Conservation (phyloP, 1,140 invertebrate genomes). For the Drosophila burlai region DNA sequence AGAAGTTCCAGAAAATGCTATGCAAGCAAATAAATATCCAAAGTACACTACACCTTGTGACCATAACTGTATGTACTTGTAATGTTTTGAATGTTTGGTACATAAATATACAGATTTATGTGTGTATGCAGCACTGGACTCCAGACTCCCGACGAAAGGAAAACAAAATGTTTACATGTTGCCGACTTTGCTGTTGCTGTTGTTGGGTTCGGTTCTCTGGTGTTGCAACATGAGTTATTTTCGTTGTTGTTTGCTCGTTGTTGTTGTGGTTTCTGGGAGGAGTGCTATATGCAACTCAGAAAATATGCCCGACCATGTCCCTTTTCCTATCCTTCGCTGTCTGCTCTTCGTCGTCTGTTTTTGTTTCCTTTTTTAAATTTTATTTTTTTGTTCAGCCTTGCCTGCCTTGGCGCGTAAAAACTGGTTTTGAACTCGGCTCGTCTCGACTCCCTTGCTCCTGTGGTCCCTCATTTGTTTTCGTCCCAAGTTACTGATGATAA, state of each 20-base stretch:
- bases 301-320: constrained; percentile 8
- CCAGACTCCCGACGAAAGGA: neutral
- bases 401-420: constrained; percentile 67
- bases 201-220: constrained; percentile 20
- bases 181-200: constrained; percentile 19
- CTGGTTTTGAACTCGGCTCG: constrained; percentile 60
- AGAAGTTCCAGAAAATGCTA: neutral
- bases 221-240: constrained; percentile 61
- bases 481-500: neutral
- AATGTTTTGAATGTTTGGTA: constrained; percentile 27
- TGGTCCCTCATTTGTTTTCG: constrained; percentile 40
- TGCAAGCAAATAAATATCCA: neutral
- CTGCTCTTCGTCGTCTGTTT: constrained; percentile 43
- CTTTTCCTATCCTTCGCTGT: constrained; percentile 27
- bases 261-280: constrained; percentile 31
- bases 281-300: constrained; percentile 45
- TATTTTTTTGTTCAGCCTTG: constrained; percentile 17
- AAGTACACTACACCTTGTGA: neutral
- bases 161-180: constrained; percentile 43
- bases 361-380: constrained; percentile 18
- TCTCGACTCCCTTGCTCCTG: constrained; percentile 37
- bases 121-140: constrained; percentile 21
- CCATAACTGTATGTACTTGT: constrained; percentile 20
- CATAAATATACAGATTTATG: neutral
- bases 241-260: constrained; percentile 28